Evolutionary conservation across 2,113 vertebrate genomes (phyloP).

Genomic region (Colaptes auratus): DNA sequence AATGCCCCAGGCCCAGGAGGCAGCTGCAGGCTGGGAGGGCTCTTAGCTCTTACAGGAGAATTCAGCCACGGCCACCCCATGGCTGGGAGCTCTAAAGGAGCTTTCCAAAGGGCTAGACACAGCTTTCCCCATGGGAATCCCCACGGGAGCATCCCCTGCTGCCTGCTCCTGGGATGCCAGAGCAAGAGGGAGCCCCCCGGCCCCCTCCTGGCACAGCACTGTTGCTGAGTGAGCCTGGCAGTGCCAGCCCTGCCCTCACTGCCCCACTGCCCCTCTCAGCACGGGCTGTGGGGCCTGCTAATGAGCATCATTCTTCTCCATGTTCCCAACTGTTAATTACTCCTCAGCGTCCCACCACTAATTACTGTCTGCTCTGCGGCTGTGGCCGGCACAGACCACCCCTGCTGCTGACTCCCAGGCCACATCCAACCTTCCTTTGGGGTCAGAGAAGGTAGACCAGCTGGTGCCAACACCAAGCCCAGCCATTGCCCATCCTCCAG

Average conservation of each 20-base stretch:
- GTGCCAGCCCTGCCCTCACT: neutral
- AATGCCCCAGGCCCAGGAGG: neutral
- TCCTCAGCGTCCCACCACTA: neutral
- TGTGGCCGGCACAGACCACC: neutral
- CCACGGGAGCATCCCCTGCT: neutral
- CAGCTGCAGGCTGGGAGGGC: neutral
- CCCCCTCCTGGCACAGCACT: accelerated
- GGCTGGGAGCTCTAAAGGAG: neutral
- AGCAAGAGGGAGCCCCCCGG: accelerated
- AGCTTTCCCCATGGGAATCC: neutral
- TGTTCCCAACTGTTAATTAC: neutral
- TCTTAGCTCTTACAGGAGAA: neutral
- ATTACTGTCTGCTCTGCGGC: neutral
- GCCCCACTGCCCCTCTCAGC: accelerated
- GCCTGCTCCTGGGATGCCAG: neutral
- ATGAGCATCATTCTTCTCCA: neutral
- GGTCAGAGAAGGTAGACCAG: neutral
- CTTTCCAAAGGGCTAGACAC: neutral
- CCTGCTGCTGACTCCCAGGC: neutral
- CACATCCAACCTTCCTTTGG: neutral
- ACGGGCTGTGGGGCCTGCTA: accelerated
- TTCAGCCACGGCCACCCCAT: neutral
- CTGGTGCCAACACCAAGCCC: neutral
- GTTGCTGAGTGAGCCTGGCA: accelerated
- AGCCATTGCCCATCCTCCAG: neutral